phyloP scores from a whole-genome alignment of 2,797 vertebrate species.

The Fistularia commersonii region DNA sequence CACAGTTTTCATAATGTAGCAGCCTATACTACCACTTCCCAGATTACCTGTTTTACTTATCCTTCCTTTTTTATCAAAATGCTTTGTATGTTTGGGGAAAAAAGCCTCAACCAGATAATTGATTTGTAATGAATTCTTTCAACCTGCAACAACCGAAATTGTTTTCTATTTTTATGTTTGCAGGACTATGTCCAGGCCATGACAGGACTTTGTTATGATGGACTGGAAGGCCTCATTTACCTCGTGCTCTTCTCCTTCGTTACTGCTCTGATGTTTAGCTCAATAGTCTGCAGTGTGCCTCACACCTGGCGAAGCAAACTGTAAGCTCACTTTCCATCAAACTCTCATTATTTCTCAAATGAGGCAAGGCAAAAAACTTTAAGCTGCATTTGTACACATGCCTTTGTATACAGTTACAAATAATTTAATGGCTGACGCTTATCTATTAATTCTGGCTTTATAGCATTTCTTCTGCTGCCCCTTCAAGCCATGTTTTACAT shows the following conservation, averaged over 20 bases:
- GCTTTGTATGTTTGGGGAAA: background rate
- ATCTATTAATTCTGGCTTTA: slow-evolving; percentile 46
- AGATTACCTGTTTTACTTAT: background rate
- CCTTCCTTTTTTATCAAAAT: background rate
- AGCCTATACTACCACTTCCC: too few species aligned
- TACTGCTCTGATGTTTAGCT: slow-evolving; percentile 98
- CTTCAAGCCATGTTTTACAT: background rate
- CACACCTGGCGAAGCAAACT: slow-evolving; percentile 94
- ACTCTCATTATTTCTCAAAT: background rate
- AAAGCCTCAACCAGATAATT: background rate
- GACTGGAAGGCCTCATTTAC: slow-evolving; percentile 97
- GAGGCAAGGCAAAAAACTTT: slow-evolving; percentile 12
- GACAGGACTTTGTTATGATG: slow-evolving; percentile 94
- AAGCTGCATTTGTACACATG: slow-evolving; percentile 10
- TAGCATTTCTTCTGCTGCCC: slow-evolving; percentile 5
- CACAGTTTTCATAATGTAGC: background rate
- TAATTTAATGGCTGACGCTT: slow-evolving; percentile 35
- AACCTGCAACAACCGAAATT: background rate
- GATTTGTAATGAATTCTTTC: background rate
- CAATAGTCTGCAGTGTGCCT: slow-evolving; percentile 91
- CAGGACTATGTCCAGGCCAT: slow-evolving; percentile 96
- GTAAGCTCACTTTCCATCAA: slow-evolving; percentile 60
- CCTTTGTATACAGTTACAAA: slow-evolving; percentile 29
- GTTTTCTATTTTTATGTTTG: background rate
- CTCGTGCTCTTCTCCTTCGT: slow-evolving; percentile 95